Base-by-base conservation (phyloP, 2,888 invertebrate genomes). In the Polydrusus pterygomalis region DNA sequence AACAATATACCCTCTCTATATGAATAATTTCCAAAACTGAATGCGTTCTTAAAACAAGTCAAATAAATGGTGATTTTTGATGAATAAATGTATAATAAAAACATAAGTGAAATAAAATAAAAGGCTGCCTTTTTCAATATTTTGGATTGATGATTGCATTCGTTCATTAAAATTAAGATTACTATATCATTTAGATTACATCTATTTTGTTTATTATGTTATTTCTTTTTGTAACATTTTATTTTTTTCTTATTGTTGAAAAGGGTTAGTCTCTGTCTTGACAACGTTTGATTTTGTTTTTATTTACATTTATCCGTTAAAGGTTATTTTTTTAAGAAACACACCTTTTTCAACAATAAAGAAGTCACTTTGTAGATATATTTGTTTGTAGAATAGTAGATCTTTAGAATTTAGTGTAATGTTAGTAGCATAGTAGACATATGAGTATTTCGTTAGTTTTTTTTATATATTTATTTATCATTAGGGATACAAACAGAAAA, bases 281-380 rank as follows among this genome's bases (percentile, higher is more conserved):
- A 62, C 58, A 56, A 73, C 60, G 20, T 30, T 62, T 17, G 17
- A n/a, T 6, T 25, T 51, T 40, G 20, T 73, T 38, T 38, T 40
- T 54, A 34, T 47, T 65, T 17, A 34, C 38, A 67, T 56, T 17
- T 38, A 25, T 25, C 11, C 1, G 25, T 17, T 58, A 15, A n/a
- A 25, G 3, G 3, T 30, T 49, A 47, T 17, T 10, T 30, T 25
- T 20, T 18, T 69, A 58, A 58, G 49, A 75, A 69, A 54, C 34
- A 70, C 8, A 76, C 78, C 76, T 77, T 77, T 78, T 78, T 78
- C 78, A 78, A 78, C 78, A 78, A 78, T 78, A 78, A 78, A 78
- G 78, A 74, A 65, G 51, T 18, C 18, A 38, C n/a, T 10, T 62
- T 62, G 70, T 49, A 62, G 62, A n/a, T 40, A 17, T 47, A 15